phyloP scores from a whole-genome alignment of 2,113 vertebrate species.

The Planiliza haematocheilus region DNA sequence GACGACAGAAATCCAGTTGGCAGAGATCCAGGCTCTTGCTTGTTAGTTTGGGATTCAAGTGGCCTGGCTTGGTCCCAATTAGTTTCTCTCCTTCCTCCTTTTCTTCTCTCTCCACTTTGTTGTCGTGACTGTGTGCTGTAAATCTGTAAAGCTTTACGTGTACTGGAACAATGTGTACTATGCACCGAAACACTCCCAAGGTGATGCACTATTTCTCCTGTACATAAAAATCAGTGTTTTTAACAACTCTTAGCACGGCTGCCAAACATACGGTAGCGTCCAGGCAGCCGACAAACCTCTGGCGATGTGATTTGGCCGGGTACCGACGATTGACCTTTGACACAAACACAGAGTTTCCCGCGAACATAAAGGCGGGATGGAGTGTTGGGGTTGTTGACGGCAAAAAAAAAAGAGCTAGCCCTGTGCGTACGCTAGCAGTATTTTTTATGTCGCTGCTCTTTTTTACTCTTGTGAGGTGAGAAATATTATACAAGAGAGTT shows the following conservation, averaged over 20 bases:
- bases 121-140: constrained; percentile 14
- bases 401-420: too few species aligned
- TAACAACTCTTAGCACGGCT: constrained; percentile 3
- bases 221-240: background rate
- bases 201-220: background rate
- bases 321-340: too few species aligned
- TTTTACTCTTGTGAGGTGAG: too few species aligned
- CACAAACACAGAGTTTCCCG: too few species aligned
- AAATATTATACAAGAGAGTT: too few species aligned
- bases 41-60: constrained; percentile 61
- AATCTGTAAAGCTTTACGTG: background rate
- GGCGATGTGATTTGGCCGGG: too few species aligned
- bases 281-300: too few species aligned
- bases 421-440: too few species aligned
- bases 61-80: constrained; percentile 64
- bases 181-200: background rate
- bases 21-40: constrained; percentile 61
- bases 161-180: background rate
- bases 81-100: constrained; percentile 39
- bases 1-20: constrained; percentile 50
- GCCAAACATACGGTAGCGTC: too few species aligned
- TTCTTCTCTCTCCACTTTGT: constrained; percentile 29
- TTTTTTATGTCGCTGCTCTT: too few species aligned
- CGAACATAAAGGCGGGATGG: too few species aligned
- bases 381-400: too few species aligned